These are phyloP conservation scores for Etheostoma nigrum DNA, from an alignment of 2,797 vertebrate genomes.

Conservation along the genomic window DNA sequence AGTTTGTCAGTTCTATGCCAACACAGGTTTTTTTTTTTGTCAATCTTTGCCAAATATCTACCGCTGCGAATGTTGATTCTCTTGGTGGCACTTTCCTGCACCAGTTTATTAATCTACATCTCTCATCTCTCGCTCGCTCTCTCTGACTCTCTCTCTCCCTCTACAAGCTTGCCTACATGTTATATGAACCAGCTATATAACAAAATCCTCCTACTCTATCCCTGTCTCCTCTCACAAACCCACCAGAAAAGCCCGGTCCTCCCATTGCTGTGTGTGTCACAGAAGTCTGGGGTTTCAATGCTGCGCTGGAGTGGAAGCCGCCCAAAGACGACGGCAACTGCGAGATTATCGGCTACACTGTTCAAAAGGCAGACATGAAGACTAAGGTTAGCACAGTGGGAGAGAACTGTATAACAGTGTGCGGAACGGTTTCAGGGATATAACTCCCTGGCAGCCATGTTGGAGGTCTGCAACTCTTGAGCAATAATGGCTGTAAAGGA, in stretches of 20 bases:
- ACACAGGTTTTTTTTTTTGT: conserved; percentile 45
- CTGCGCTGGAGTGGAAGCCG: conserved; percentile 90
- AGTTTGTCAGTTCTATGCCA: conserved; percentile 48
- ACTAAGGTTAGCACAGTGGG: conserved; percentile 85
- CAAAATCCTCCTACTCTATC: conserved; percentile 24
- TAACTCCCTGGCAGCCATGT: conserved; percentile 9
- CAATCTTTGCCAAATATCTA: conserved; percentile 60
- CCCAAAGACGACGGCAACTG: conserved; percentile 91
- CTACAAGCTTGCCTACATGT: conserved; percentile 22
- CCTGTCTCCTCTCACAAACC: conserved; percentile 14
- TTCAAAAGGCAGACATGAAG: conserved; percentile 93
- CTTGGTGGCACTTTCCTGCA: conserved; percentile 45
- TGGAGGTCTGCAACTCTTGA: not conserved
- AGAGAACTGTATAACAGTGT: not conserved
- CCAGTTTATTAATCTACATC: conserved; percentile 43
- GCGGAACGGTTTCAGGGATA: conserved; percentile 1
- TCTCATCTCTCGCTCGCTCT: conserved; percentile 26
- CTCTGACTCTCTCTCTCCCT: conserved; percentile 13
- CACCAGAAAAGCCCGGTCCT: conserved; percentile 89
- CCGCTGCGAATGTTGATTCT: conserved; percentile 37
- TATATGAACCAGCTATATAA: conserved; percentile 12
- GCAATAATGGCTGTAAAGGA: not conserved
- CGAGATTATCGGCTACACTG: conserved; percentile 89
- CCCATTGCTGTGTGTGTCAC: conserved; percentile 84
- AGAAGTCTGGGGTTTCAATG: conserved; percentile 94